Evolutionary conservation across 2,113 vertebrate genomes (phyloP).

Genomic region (Empidonax traillii): DNA sequence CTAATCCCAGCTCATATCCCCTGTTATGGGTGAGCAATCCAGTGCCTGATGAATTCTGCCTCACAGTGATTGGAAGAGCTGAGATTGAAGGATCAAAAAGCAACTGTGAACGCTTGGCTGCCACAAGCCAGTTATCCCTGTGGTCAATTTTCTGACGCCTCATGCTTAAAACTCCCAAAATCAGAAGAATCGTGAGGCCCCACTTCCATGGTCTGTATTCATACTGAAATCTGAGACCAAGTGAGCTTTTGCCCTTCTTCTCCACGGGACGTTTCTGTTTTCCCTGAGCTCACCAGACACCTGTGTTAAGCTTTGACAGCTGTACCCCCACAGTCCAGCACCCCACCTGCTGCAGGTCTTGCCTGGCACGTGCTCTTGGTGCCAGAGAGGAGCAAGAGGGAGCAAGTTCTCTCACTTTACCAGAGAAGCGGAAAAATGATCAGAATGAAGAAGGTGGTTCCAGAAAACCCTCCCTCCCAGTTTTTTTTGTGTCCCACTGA

Average conservation of each 20-base stretch:
- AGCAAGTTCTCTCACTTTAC: neutral
- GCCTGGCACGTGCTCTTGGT: neutral
- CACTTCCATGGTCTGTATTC: fast-evolving
- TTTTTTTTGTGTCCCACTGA: neutral
- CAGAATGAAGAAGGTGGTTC: neutral
- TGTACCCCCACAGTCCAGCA: neutral
- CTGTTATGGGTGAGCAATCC: neutral
- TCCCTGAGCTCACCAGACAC: neutral
- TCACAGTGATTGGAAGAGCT: neutral
- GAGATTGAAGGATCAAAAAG: neutral
- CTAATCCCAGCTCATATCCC: neutral
- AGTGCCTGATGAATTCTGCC: neutral
- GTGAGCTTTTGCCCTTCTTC: neutral
- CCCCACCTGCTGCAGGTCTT: fast-evolving
- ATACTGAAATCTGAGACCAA: neutral
- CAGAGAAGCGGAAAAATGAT: neutral
- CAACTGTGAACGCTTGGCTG: fast-evolving
- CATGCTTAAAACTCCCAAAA: neutral
- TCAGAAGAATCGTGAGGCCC: neutral
- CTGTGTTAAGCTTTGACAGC: fast-evolving
- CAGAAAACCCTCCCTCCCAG: neutral
- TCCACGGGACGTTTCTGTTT: neutral
- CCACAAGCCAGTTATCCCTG: neutral
- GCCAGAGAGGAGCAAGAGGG: neutral
- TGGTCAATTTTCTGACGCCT: neutral